Evolutionary conservation across 2,113 vertebrate species (phyloP), one percentile per base, ranked within the genome.

Genomic region (Lophura nycthemera): DNA sequence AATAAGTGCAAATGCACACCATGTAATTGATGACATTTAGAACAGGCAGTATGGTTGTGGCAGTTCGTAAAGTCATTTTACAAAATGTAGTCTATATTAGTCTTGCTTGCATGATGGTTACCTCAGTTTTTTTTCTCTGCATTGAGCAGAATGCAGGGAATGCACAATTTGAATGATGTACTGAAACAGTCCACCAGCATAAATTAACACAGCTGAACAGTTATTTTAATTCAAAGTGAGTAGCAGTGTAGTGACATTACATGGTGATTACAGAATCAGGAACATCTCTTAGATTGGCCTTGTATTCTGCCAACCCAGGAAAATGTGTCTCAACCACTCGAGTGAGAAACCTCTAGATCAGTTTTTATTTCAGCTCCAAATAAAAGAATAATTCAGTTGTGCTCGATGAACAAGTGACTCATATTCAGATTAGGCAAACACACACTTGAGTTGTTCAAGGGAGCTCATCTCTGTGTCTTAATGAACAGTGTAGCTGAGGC

Each of bases 141-240:
- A 4, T 66, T 86, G 40, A 90, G 50, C 45, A 54, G 42, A 70
- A 63, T 13, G 2, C 15, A 36, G 67, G 54, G 36, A 67, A 48
- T 5, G 18, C 30, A 36, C 57, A 45, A 30, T 30, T 77, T 89
- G 56, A 81, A n/a, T 63, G 72, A 71, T 48, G 36, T 78, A 60
- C 76, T 38, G 38, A 70, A 80, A 54, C 36, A 36, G 80, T 83
- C 59, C 83, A 83, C n/a, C 60, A 88, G 86, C 76, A 66, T 45
- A 83, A 96, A 92, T 92, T 75, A 91, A 50, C 47, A 36, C 86
- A 85, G 63, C 60, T 61, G 38, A 92, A 15, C 63, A 65, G 76
- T 60, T 69, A 27, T 34, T 94, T 85, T 76, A 88, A 77, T 90
- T 83, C 88, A 42, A 32, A 83, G 34, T 48, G 76, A 88, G 59